These are phyloP conservation scores for Cryptocephalus primarius DNA, from an alignment of 2,888 invertebrate genomes.

Conservation along the genomic window DNA sequence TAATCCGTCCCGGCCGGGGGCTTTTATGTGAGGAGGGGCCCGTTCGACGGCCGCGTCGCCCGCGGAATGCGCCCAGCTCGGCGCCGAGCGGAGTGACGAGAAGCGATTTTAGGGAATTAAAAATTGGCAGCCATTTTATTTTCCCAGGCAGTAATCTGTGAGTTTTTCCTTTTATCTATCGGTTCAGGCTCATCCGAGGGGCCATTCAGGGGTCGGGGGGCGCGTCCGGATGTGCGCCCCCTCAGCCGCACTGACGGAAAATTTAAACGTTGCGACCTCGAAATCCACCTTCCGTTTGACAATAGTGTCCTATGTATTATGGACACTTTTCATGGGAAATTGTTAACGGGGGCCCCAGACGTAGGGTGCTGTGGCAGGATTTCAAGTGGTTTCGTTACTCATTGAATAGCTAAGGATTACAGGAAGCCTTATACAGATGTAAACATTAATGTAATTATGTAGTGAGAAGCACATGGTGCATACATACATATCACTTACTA, in stretches of 20 bases:
- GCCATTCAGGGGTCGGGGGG: too few relatives aligned
- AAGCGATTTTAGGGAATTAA: conserved; percentile 14
- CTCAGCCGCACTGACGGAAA: neutral
- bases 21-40: too few relatives aligned
- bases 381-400: too few relatives aligned
- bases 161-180: conserved; percentile 16
- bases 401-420: too few relatives aligned
- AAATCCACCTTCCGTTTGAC: neutral
- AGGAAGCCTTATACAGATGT: too few relatives aligned
- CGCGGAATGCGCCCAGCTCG: conserved; percentile 8
- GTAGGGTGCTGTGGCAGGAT: too few relatives aligned
- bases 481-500: too few relatives aligned
- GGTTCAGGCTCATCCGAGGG: neutral
- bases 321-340: too few relatives aligned
- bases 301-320: too few relatives aligned
- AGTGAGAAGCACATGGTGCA: too few relatives aligned
- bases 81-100: conserved; percentile 8
- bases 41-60: neutral
- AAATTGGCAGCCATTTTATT: conserved; percentile 18
- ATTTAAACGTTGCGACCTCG: neutral
- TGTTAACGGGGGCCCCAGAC: too few relatives aligned
- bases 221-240: neutral
- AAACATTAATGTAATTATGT: too few relatives aligned
- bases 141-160: conserved; percentile 20
- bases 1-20: conserved; percentile 6